Conservation (phyloP, 1,140 invertebrate species). For the Tribolium madens region DNA sequence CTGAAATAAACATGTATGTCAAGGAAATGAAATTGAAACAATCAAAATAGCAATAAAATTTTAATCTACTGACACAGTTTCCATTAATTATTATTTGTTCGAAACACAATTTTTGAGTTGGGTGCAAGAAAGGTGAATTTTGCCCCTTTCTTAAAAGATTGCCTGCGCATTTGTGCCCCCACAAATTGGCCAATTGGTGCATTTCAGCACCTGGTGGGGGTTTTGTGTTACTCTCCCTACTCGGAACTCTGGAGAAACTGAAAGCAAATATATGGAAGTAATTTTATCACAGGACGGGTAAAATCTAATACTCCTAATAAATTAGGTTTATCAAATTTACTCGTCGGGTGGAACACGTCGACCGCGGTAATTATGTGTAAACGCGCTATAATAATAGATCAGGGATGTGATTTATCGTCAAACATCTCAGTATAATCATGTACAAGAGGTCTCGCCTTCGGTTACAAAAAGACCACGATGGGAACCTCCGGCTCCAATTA, state of each 20-base stretch:
- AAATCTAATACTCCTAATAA: slow-evolving; percentile 25
- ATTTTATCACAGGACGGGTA: neutral
- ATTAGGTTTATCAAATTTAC: slow-evolving; percentile 49
- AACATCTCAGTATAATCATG: slow-evolving; percentile 40
- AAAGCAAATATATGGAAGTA: no score
- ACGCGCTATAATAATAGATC: slow-evolving; percentile 54
- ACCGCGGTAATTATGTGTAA: slow-evolving; percentile 53
- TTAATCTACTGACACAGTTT: slow-evolving; percentile 14
- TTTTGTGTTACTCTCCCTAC: no score
- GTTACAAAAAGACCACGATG: slow-evolving; percentile 22
- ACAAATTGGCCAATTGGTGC: no score
- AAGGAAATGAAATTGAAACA: slow-evolving; percentile 1
- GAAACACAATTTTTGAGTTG: no score
- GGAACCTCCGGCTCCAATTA: slow-evolving; percentile 16
- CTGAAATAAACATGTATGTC: slow-evolving; percentile 11
- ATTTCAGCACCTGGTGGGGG: no score
- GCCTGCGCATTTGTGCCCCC: no score
- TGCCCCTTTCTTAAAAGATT: no score
- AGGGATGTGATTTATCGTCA: slow-evolving; percentile 47
- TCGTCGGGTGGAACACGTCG: slow-evolving; percentile 50
- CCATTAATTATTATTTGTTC: neutral
- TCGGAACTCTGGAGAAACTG: no score
- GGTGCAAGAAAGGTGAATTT: no score
- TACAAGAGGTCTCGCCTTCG: slow-evolving; percentile 29
- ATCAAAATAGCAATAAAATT: slow-evolving; percentile 4